Percentiles rank a stretch among this genome's conserved stretches.
phyloP scores from a whole-genome alignment of 2,797 vertebrate genomes.

The Epinephelus malabaricus region DNA sequence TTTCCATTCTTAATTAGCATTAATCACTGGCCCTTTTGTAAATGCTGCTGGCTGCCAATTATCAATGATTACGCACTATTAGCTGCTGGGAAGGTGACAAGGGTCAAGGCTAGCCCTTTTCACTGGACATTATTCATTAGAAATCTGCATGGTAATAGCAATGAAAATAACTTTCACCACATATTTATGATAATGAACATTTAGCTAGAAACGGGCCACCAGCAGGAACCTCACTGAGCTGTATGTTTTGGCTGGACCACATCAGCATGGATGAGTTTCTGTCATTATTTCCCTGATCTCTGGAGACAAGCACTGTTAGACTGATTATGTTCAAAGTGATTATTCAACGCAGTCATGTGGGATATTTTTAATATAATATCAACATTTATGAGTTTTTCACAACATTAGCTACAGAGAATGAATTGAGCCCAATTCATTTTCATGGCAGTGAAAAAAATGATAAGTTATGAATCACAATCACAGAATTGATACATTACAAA shows the following conservation, averaged over 20 bases:
- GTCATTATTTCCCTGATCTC: background rate
- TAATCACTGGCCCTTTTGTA: conserved; percentile 78
- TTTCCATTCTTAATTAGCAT: conserved; percentile 78
- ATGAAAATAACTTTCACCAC: conserved; percentile 24
- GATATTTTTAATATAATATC: background rate
- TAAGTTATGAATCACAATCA: conserved; percentile 8
- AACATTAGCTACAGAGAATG: background rate
- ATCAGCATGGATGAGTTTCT: background rate
- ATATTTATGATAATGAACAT: conserved; percentile 53
- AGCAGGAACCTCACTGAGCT: conserved; percentile 21
- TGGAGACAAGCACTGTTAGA: background rate
- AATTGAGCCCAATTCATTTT: background rate
- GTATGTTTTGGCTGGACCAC: background rate
- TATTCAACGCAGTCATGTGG: background rate
- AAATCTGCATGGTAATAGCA: conserved; percentile 30
- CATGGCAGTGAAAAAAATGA: background rate
- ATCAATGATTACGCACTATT: conserved; percentile 77
- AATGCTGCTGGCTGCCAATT: conserved; percentile 81
- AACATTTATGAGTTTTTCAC: background rate
- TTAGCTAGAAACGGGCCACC: conserved; percentile 45
- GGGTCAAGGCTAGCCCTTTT: conserved; percentile 64
- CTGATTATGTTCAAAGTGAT: background rate
- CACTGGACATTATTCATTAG: conserved; percentile 41
- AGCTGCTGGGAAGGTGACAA: conserved; percentile 74
- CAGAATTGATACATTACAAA: conserved; percentile 5